Evolutionary conservation across 2,797 vertebrate species (phyloP).

Genomic region (Natrix natrix): DNA sequence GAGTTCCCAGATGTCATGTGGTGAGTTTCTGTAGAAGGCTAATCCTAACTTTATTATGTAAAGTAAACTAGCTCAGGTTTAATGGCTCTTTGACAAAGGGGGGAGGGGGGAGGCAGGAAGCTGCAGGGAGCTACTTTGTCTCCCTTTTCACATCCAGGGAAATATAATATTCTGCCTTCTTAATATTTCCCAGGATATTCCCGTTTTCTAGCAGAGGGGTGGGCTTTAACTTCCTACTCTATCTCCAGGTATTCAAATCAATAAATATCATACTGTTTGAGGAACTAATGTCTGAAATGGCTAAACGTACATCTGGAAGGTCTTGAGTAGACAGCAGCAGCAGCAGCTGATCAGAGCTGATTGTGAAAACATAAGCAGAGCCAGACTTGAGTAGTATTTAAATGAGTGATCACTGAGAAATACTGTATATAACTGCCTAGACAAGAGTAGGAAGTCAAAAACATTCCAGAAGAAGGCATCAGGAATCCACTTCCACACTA

Average conservation of each 20-base stretch:
- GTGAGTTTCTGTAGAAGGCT: too few relatives aligned
- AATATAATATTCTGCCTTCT: too few relatives aligned
- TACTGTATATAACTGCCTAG: not conserved
- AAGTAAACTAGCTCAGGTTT: too few relatives aligned
- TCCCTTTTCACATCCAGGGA: too few relatives aligned
- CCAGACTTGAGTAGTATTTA: not conserved
- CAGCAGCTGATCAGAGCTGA: not conserved
- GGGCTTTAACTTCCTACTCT: too few relatives aligned
- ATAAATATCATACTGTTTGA: not conserved
- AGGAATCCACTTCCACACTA: not conserved
- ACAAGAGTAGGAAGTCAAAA: not conserved
- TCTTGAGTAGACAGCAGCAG: not conserved
- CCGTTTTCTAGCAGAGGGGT: too few relatives aligned
- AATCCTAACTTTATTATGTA: too few relatives aligned
- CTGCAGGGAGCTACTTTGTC: too few relatives aligned
- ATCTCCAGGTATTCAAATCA: not conserved
- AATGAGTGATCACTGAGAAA: not conserved
- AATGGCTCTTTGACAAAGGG: too few relatives aligned
- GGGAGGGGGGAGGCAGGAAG: too few relatives aligned
- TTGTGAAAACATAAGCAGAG: not conserved
- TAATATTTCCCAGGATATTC: too few relatives aligned
- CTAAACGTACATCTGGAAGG: not conserved
- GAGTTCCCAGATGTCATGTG: too few relatives aligned
- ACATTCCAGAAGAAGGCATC: not conserved
- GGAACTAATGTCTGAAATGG: not conserved